Conservation (phyloP, 2,113 vertebrate species). For the Chrysochloris asiatica region DNA sequence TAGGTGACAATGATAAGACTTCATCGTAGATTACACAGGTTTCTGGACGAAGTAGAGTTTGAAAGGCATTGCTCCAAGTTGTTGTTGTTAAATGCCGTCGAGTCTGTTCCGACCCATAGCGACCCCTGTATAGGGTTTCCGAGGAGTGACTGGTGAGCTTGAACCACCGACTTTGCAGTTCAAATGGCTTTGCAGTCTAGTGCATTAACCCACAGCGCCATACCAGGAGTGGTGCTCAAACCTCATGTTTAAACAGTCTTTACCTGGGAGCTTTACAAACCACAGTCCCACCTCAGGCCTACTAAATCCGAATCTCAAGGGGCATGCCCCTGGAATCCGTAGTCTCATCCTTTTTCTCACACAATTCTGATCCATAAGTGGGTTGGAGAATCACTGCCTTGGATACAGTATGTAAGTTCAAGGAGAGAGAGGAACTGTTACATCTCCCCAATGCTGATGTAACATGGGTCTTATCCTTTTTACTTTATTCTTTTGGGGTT, state of each 20-base stretch:
- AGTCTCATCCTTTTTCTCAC: not conserved
- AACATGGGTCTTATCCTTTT: not conserved
- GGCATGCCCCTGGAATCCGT: not conserved
- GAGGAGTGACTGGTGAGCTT: too few species aligned
- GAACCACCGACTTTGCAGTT: too few species aligned
- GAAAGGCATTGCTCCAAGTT: not conserved
- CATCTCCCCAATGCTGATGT: not conserved
- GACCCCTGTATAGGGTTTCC: too few species aligned
- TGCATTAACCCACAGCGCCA: too few species aligned
- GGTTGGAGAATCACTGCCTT: not conserved
- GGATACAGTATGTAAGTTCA: not conserved
- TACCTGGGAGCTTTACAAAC: rapidly evolving
- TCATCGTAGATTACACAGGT: not conserved
- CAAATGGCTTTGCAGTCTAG: too few species aligned
- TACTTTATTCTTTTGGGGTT: slow-evolving; percentile 29
- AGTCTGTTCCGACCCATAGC: too few species aligned
- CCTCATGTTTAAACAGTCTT: too few species aligned
- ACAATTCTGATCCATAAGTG: not conserved
- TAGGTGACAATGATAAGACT: not conserved
- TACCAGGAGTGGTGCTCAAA: too few species aligned
- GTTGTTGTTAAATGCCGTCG: too few species aligned
- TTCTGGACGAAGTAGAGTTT: not conserved
- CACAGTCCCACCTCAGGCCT: not conserved
- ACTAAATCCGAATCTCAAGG: not conserved
- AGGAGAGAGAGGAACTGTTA: not conserved